Percentiles rank a stretch among this genome's conserved stretches.
Evolutionary conservation across 2,113 vertebrate genomes (phyloP).

Genomic region (Nibea albiflora): DNA sequence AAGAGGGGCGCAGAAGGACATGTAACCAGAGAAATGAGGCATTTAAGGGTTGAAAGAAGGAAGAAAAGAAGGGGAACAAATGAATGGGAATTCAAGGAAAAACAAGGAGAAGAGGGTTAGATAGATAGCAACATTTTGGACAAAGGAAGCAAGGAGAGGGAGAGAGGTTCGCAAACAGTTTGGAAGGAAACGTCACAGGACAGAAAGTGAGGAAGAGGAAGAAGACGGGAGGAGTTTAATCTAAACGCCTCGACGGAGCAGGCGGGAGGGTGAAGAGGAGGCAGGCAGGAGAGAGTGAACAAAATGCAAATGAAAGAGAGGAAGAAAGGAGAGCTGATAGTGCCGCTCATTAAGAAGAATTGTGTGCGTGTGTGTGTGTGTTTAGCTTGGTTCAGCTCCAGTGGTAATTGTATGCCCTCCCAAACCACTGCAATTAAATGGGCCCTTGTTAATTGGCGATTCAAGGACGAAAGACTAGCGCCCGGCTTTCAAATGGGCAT

Average conservation of each 20-base stretch:
- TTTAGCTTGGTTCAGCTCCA: slow-evolving; percentile 64
- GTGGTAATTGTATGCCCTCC: slow-evolving; percentile 75
- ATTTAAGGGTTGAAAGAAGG: background rate
- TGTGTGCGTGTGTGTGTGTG: slow-evolving; percentile 41
- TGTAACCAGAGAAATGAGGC: background rate
- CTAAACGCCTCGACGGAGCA: slow-evolving; percentile 40
- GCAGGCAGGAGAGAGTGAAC: slow-evolving; percentile 12
- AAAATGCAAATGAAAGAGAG: slow-evolving; percentile 48
- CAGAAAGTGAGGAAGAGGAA: slow-evolving; percentile 27
- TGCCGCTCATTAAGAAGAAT: slow-evolving; percentile 60
- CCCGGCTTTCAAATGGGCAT: slow-evolving; percentile 60
- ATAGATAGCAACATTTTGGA: slow-evolving; percentile 8
- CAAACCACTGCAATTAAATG: slow-evolving; percentile 75
- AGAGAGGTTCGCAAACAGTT: slow-evolving; percentile 18
- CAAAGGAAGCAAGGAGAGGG: background rate
- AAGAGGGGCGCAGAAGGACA: background rate
- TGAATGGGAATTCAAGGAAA: background rate
- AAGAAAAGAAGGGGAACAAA: background rate
- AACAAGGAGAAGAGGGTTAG: background rate
- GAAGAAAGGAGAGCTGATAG: slow-evolving; percentile 50
- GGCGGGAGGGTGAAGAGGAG: slow-evolving; percentile 19
- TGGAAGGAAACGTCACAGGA: slow-evolving; percentile 19
- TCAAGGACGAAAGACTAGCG: slow-evolving; percentile 68
- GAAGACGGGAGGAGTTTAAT: slow-evolving; percentile 32
- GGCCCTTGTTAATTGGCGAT: slow-evolving; percentile 77